Evolutionary conservation across 1,140 invertebrate genomes (phyloP).

Genomic region (Trissolcus basalis): DNA sequence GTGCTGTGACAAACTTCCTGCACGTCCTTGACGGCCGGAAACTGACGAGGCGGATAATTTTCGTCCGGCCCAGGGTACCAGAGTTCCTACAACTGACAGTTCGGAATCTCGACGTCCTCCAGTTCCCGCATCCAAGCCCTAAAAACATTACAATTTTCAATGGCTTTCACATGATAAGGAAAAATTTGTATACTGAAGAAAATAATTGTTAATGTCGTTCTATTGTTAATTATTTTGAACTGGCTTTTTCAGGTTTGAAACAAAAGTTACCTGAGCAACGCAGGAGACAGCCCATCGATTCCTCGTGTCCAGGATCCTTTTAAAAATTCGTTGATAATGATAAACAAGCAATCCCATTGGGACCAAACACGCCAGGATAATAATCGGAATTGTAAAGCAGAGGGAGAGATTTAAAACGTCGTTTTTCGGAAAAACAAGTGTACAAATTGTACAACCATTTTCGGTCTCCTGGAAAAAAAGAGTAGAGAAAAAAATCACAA

Average conservation of each 20-base stretch:
- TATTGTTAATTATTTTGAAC: no score
- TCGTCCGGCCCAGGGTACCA: constrained; percentile 74
- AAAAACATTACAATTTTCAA: constrained; percentile 15
- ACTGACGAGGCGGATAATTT: constrained; percentile 71
- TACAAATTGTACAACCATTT: constrained; percentile 73
- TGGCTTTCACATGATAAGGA: no score
- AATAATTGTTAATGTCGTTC: no score
- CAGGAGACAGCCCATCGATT: constrained; percentile 76
- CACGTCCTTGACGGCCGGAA: constrained; percentile 64
- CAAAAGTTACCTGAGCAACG: constrained; percentile 66
- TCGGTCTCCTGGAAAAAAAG: constrained; percentile 52
- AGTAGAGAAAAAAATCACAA: constrained; percentile 4
- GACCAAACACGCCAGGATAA: constrained; percentile 76
- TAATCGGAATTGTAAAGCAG: constrained; percentile 77
- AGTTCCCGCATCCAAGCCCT: constrained; percentile 35
- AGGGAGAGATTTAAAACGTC: constrained; percentile 75
- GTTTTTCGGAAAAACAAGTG: constrained; percentile 77
- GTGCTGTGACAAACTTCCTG: constrained; percentile 75
- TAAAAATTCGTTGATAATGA: constrained; percentile 79
- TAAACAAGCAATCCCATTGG: constrained; percentile 78
- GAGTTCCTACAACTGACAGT: constrained; percentile 74
- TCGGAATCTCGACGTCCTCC: constrained; percentile 73
- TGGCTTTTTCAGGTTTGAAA: no score
- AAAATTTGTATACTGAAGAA: no score
- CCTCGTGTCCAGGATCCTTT: constrained; percentile 76